Conservation (phyloP, 2,888 invertebrate species). For the Torymus aiolomorphi region DNA sequence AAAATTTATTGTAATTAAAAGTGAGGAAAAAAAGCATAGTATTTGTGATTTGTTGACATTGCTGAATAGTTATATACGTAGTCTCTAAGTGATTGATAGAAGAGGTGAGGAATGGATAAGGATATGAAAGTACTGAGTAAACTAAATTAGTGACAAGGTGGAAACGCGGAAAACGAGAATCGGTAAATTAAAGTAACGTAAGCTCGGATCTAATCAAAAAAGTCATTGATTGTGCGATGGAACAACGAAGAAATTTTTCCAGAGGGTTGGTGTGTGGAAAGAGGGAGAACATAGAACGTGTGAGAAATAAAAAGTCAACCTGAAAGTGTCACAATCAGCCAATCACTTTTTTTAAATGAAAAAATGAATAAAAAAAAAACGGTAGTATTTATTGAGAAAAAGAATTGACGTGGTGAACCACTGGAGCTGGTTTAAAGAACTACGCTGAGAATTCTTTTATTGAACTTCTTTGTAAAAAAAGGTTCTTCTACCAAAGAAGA, state of each 20-base stretch:
- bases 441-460: conserved; percentile 48
- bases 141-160: conserved; percentile 18
- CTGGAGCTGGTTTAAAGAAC: conserved; percentile 47
- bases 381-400: conserved; percentile 39
- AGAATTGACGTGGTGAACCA: conserved; percentile 22
- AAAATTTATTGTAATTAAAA: conserved; percentile 52
- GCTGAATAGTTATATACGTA: conserved; percentile 50
- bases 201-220: conserved; percentile 38
- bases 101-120: conserved; percentile 16
- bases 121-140: conserved; percentile 47
- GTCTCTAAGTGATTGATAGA: conserved; percentile 41
- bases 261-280: conserved; percentile 20
- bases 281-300: not conserved
- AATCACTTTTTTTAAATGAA: conserved; percentile 33
- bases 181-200: conserved; percentile 13
- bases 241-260: conserved; percentile 52
- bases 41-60: conserved; percentile 53
- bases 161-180: not conserved
- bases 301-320: conserved; percentile 26
- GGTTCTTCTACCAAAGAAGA: not conserved
- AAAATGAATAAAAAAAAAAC: conserved; percentile 17
- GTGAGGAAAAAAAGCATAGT: conserved; percentile 26
- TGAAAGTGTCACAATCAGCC: conserved; percentile 57
- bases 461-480: conserved; percentile 5
- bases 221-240: conserved; percentile 28